Conservation (phyloP, 2,888 invertebrate species). For the Pasiphila rectangulata region DNA sequence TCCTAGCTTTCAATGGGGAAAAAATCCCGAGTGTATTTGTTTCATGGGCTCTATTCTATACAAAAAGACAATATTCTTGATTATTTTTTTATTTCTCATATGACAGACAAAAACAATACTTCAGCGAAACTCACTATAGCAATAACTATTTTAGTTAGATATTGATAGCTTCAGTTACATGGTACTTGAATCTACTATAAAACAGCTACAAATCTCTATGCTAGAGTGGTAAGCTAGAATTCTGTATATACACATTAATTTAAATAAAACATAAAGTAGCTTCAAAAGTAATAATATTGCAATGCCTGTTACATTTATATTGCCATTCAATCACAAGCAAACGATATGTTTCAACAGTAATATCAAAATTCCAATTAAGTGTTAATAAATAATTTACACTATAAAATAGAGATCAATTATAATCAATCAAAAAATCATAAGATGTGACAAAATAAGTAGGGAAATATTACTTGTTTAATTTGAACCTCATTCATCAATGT, state of each 20-base stretch:
- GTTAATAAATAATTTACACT: constrained; percentile 1
- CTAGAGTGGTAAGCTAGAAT: constrained; percentile 5
- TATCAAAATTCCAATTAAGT: neutral
- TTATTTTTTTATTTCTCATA: constrained; percentile 66
- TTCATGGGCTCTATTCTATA: neutral
- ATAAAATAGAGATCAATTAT: constrained; percentile 19
- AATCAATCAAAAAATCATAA: too few relatives aligned
- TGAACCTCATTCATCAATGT: neutral
- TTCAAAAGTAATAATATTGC: constrained; percentile 4
- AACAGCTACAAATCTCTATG: constrained; percentile 26
- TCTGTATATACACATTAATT: constrained; percentile 6
- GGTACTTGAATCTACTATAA: constrained; percentile 24
- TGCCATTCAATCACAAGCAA: constrained; percentile 2
- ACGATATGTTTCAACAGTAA: constrained; percentile 17
- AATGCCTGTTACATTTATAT: neutral
- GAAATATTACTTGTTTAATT: neutral
- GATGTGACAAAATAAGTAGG: constrained; percentile 5
- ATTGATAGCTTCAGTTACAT: constrained; percentile 57
- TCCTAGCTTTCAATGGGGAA: too few relatives aligned
- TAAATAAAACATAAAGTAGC: too few relatives aligned
- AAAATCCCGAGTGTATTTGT: too few relatives aligned
- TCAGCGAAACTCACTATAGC: constrained; percentile 59
- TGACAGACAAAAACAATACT: constrained; percentile 69
- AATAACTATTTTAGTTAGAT: constrained; percentile 45
- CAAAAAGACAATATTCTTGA: constrained; percentile 23